Evolutionary conservation across 2,797 vertebrate genomes (phyloP), one percentile per base, ranked within the genome.

Genomic region (Toxotes lorentzi): DNA sequence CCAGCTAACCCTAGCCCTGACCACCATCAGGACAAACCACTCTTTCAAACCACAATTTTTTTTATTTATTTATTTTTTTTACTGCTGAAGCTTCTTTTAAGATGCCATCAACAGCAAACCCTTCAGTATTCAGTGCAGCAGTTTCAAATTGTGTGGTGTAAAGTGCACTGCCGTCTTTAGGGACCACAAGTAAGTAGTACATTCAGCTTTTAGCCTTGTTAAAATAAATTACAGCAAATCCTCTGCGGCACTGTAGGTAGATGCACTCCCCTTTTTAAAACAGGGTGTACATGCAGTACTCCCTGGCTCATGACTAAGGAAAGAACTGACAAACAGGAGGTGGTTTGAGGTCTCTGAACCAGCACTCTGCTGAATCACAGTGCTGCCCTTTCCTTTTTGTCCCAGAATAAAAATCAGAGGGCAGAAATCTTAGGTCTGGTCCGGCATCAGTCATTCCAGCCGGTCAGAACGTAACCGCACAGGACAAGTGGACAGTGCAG

Each of bases 321-420:
- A 76, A 83, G 59, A 82, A 72, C 58, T 65, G 81, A 87, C 78
- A 91, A 89, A 89, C 89, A 91, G 84, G 86, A 93, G 91, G 89
- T 90, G 86, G 90, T 89, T 88, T 91, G 90, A 87, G 91, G 89
- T 92, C 66, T 69, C 58, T 73, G 58, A 72, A 86, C 69, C 70
- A 57, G 63, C 16, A 16, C 60, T 69, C 50, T 86, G 87, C 88
- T 93, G 88, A 92, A 91, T 93, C 90, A 91, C 60, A 68, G 76
- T 14, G 30, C 57, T 64, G 56, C 32, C 51, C 24, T 58, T 60
- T 69, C 30, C 27, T 58, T 71, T 79, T 60, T 62, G 75, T 27
- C 27, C 68, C 75, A 77, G 23, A 76, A 59, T 61, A 35, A 73
- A 76, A 76, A 61, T 60, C 51, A 58, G 41, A 60, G 27, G 47